A percentile compares a stretch with the other conserved stretches of the same genome.
phyloP scores from a whole-genome alignment of 2,113 vertebrate genomes.

The Lampris megalopsis region DNA sequence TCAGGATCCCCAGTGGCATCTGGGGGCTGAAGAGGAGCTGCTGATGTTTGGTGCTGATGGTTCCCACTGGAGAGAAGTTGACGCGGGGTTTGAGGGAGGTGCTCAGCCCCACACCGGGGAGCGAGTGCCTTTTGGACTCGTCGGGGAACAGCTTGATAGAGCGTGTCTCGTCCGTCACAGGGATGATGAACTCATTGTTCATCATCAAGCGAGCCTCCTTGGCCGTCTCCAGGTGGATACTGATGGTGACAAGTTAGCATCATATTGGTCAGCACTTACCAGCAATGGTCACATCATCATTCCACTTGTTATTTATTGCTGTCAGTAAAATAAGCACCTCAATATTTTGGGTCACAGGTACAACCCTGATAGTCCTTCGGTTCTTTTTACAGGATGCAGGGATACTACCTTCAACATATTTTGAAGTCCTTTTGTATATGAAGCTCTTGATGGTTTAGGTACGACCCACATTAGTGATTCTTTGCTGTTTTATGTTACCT shows the following conservation, averaged over 20 bases:
- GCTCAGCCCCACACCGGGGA: conserved; percentile 92
- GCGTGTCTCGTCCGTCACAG: conserved; percentile 91
- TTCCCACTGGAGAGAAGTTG: conserved; percentile 88
- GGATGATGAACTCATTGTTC: conserved; percentile 99
- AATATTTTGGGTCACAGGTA: too few relatives aligned
- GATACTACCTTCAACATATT: too few relatives aligned
- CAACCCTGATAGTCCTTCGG: too few relatives aligned
- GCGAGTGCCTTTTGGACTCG: conserved; percentile 89
- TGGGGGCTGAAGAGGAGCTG: conserved; percentile 88
- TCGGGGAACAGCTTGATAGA: conserved; percentile 91
- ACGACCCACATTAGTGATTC: too few relatives aligned
- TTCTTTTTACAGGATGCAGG: too few relatives aligned
- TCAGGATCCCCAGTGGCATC: conserved; percentile 90
- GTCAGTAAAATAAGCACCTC: not conserved
- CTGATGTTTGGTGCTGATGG: conserved; percentile 84
- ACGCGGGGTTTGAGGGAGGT: conserved; percentile 91
- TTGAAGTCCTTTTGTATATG: too few relatives aligned
- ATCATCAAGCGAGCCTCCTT: conserved; percentile 97
- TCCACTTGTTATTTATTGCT: not conserved
- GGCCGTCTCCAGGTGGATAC: conserved; percentile 92
- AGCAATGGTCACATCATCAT: not conserved
- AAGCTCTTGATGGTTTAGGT: too few relatives aligned
- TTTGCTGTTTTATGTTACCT: too few relatives aligned
- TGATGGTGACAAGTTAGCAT: conserved; percentile 56
- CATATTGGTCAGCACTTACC: not conserved